A percentile compares a stretch with the other conserved stretches of the same genome.
Evolutionary conservation across 2,888 invertebrate genomes (phyloP).

Genomic region (Heliconius ethilla): DNA sequence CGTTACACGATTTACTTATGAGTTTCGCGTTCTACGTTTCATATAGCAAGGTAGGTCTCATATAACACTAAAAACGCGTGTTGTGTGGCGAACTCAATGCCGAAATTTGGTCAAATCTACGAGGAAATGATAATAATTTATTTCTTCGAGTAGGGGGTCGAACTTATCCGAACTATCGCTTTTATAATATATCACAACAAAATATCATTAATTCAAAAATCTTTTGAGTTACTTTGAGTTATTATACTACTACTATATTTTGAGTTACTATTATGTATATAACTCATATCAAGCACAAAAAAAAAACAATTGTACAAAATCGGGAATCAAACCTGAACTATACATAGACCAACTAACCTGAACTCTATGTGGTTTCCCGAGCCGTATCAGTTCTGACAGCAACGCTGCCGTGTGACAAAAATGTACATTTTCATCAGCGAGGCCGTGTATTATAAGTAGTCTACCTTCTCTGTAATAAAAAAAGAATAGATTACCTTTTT

Average conservation of each 20-base stretch:
- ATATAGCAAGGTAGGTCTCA: background rate
- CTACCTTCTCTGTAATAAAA: constrained; percentile 86
- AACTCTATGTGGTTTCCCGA: constrained; percentile 96
- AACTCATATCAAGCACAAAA: too few relatives aligned
- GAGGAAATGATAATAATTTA: too few relatives aligned
- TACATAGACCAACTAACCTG: constrained; percentile 59
- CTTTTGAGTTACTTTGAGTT: too few relatives aligned
- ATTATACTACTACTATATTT: too few relatives aligned
- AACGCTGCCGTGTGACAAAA: constrained; percentile 97
- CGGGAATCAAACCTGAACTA: background rate
- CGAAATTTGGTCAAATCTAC: too few relatives aligned
- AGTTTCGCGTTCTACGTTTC: background rate
- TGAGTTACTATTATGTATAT: too few relatives aligned
- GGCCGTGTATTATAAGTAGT: constrained; percentile 96
- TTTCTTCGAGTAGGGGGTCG: too few relatives aligned
- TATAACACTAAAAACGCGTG: too few relatives aligned
- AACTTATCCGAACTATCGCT: too few relatives aligned
- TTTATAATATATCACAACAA: too few relatives aligned
- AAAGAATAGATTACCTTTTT: background rate
- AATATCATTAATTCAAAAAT: too few relatives aligned
- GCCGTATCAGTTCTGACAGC: constrained; percentile 92
- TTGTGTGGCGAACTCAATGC: too few relatives aligned
- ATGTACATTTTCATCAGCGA: constrained; percentile 99
- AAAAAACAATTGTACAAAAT: background rate
- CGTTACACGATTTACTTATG: background rate